phyloP scores from a whole-genome alignment of 2,888 invertebrate genomes.

The Caenorhabditis uteleia region DNA sequence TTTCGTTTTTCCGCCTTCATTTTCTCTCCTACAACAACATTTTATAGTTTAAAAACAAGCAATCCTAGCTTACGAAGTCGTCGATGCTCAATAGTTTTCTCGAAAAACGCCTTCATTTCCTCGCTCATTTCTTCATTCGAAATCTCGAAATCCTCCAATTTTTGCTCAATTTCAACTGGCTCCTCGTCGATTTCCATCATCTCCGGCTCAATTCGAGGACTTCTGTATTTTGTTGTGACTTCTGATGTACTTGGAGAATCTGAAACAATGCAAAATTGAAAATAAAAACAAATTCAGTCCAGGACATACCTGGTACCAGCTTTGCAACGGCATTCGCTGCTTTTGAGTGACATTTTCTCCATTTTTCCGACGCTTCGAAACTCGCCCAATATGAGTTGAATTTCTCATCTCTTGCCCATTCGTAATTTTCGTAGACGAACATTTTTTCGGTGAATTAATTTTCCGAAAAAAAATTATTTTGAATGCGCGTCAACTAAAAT shows the following conservation, averaged over 20 bases:
- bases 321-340: not conserved
- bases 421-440: not conserved
- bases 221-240: no score
- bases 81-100: slow-evolving; percentile 22
- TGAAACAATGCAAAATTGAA: no score
- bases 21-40: slow-evolving; percentile 8
- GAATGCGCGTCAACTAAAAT: no score
- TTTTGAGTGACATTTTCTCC: slow-evolving; percentile 11
- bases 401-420: slow-evolving; percentile 16
- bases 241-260: no score
- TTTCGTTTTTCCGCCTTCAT: not conserved
- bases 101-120: slow-evolving; percentile 25
- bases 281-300: no score
- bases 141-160: not conserved
- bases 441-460: no score
- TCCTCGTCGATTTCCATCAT: no score
- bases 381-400: slow-evolving; percentile 21
- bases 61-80: slow-evolving; percentile 11
- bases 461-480: no score
- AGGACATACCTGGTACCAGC: not conserved
- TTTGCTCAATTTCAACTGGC: not conserved
- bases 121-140: slow-evolving; percentile 11
- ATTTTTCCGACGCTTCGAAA: slow-evolving; percentile 13
- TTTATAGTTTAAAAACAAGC: not conserved
- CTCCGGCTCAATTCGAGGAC: no score